A percentile compares a stretch with the other conserved stretches of the same genome.
These are phyloP conservation scores for Heteromormyrus szaboi DNA, from an alignment of 2,797 vertebrate genomes.

Conservation along the genomic window DNA sequence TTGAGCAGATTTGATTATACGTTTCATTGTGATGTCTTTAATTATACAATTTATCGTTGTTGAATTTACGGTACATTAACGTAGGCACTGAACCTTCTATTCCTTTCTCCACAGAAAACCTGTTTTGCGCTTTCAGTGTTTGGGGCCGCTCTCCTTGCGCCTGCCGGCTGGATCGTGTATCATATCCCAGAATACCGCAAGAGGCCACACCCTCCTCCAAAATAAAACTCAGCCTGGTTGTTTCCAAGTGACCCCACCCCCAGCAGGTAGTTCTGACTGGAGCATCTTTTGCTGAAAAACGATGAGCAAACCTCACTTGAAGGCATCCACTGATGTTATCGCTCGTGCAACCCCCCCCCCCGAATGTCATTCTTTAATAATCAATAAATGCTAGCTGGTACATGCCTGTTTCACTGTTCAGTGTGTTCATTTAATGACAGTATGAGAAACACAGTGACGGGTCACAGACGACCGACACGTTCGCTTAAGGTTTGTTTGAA, in stretches of 20 bases:
- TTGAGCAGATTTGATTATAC: neutral
- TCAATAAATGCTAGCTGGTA: slow-evolving; percentile 9
- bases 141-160: slow-evolving; percentile 59
- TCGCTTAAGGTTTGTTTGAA: neutral
- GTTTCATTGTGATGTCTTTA: neutral
- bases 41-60: neutral
- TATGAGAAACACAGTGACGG: neutral
- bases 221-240: neutral
- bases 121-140: slow-evolving; percentile 60
- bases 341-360: neutral
- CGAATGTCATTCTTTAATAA: neutral
- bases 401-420: neutral
- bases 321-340: slow-evolving; percentile 25
- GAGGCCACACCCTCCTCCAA: slow-evolving; percentile 24
- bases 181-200: slow-evolving; percentile 61
- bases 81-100: neutral
- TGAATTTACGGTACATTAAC: neutral
- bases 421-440: neutral
- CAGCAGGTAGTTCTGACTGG: neutral
- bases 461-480: neutral
- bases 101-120: slow-evolving; percentile 58
- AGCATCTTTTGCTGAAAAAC: neutral
- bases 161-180: slow-evolving; percentile 69
- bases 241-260: neutral
- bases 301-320: slow-evolving; percentile 27